Percentiles rank a stretch among this genome's conserved stretches.
Evolutionary conservation across 2,888 invertebrate species (phyloP).

Genomic region (Lapara coniferarum): DNA sequence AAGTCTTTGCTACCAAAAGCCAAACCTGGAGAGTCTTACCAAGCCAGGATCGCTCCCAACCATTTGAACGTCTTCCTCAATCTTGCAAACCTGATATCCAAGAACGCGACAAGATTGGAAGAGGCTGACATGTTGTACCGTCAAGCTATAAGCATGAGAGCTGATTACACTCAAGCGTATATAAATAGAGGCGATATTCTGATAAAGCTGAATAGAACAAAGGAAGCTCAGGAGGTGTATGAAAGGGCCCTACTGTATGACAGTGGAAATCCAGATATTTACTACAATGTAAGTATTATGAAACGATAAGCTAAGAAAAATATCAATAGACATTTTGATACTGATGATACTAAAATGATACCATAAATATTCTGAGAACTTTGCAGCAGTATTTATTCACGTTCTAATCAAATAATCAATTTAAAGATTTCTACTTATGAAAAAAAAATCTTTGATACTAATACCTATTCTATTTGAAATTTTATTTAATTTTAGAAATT

Average conservation of each 20-base stretch:
- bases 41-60: constrained; percentile 97
- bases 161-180: constrained; percentile 97
- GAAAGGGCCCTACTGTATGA: constrained; percentile 96
- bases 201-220: constrained; percentile 96
- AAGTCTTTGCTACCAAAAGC: constrained; percentile 95
- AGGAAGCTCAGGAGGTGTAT: constrained; percentile 97
- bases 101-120: constrained; percentile 94
- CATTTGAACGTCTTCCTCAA: constrained; percentile 98
- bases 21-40: constrained; percentile 96
- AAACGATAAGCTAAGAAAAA: not conserved
- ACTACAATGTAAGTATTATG: constrained; percentile 91
- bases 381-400: too few relatives aligned
- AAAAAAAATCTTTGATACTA: too few relatives aligned
- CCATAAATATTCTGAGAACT: not conserved
- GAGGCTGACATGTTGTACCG: constrained; percentile 97
- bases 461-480: not conserved
- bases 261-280: constrained; percentile 96
- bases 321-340: not conserved
- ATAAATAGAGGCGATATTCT: constrained; percentile 98
- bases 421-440: too few relatives aligned
- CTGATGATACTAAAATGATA: too few relatives aligned
- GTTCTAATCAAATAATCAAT: too few relatives aligned
- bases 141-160: constrained; percentile 98
- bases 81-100: constrained; percentile 96
- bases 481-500: not conserved